Conservation (phyloP, 2,888 invertebrate genomes). For the Iselma pallidipennis region DNA sequence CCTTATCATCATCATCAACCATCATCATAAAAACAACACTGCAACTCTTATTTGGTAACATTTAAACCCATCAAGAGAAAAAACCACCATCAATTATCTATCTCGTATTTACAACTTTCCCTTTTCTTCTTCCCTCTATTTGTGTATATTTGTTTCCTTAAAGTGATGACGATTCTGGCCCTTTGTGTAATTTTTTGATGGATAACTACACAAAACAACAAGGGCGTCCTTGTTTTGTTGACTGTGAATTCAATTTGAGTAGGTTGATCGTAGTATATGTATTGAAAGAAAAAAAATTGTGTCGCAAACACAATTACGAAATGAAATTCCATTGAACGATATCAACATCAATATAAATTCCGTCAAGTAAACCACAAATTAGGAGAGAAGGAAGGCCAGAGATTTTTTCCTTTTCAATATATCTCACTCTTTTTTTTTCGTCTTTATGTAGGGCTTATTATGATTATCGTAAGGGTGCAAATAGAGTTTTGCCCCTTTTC, state of each 20-base stretch:
- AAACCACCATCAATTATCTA: no score
- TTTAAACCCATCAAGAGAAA: no score
- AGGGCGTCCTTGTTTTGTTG: not conserved
- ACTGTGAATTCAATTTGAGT: not conserved
- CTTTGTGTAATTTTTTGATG: not conserved
- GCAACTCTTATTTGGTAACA: no score
- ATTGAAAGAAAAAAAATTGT: not conserved
- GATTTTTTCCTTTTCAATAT: not conserved
- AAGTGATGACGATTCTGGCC: no score
- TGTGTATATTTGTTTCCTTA: no score
- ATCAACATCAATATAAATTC: not conserved
- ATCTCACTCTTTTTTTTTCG: not conserved
- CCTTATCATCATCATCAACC: no score
- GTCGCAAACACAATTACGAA: slow-evolving; percentile 7
- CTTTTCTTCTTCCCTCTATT: no score
- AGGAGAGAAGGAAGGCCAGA: slow-evolving; percentile 5
- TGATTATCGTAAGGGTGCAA: not conserved
- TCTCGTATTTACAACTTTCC: no score
- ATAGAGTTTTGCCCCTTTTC: no score
- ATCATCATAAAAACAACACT: no score
- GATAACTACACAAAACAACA: not conserved
- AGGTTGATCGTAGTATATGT: not conserved
- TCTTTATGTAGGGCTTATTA: not conserved
- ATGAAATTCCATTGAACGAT: slow-evolving; percentile 10
- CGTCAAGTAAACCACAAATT: not conserved